phyloP scores from a whole-genome alignment of 2,888 invertebrate genomes.

The Axea sp. region DNA sequence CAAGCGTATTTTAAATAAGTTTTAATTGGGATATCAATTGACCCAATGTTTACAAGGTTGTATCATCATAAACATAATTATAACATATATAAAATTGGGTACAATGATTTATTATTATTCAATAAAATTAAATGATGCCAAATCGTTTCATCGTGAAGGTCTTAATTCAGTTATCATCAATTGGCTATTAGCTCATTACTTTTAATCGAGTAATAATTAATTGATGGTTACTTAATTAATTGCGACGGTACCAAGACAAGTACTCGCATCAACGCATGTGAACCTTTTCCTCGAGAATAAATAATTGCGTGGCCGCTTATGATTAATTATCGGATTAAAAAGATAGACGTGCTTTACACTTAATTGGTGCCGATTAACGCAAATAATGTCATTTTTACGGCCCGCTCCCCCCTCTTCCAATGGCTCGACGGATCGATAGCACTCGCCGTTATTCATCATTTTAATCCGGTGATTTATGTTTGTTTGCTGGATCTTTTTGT shows the following conservation, averaged over 20 bases:
- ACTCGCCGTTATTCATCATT: constrained; percentile 1
- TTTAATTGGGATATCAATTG: no score
- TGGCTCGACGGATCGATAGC: no score
- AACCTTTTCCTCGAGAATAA: constrained; percentile 23
- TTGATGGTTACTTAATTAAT: constrained; percentile 31
- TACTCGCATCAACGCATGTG: constrained; percentile 22
- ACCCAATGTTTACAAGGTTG: no score
- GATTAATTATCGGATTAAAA: constrained; percentile 41
- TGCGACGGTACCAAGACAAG: constrained; percentile 4
- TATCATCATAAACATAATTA: no score
- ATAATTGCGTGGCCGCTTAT: constrained; percentile 31
- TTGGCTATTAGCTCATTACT: constrained; percentile 31
- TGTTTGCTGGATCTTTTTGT: constrained; percentile 10
- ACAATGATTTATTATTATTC: no score
- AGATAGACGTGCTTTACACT: constrained; percentile 8
- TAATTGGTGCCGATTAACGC: constrained; percentile 9
- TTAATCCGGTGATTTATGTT: constrained; percentile 25
- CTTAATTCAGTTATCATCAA: constrained; percentile 31
- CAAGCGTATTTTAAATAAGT: no score
- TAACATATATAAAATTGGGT: no score
- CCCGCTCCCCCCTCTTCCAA: no score
- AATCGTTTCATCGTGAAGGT: no score
- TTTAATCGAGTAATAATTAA: constrained; percentile 42
- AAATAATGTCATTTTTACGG: constrained; percentile 14
- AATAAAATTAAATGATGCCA: no score